Percentiles rank a stretch among this genome's conserved stretches.
These are phyloP conservation scores for Aphelenchoides avenae DNA, from an alignment of 1,140 invertebrate species.

Conservation along the genomic window DNA sequence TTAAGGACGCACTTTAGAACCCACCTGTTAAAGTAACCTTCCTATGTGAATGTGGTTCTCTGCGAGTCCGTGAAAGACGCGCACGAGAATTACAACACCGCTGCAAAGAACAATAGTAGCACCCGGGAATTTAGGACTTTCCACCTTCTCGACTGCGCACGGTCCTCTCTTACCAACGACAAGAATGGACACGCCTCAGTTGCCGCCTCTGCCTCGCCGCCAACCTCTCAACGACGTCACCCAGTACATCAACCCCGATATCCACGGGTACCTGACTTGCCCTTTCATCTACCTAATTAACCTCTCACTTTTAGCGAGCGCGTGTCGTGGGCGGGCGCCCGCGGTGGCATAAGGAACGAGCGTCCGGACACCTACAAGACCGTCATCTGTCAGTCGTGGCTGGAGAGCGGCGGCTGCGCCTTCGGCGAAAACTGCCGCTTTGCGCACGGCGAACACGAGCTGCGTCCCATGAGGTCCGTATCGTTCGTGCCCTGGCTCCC, in stretches of 20 bases:
- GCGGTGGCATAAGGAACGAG: conserved; percentile 1
- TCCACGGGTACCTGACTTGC: conserved; percentile 9
- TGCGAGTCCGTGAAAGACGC: no score
- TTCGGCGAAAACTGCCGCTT: conserved; percentile 51
- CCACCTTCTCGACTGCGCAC: no score
- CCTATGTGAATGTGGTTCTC: no score
- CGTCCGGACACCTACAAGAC: conserved; percentile 49
- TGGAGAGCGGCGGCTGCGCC: conserved; percentile 35
- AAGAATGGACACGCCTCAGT: no score
- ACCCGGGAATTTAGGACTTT: no score
- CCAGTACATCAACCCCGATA: conserved; percentile 12
- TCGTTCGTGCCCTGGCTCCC: background rate
- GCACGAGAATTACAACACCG: no score
- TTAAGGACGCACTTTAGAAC: no score
- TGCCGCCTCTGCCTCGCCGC: no score
- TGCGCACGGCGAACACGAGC: conserved; percentile 43
- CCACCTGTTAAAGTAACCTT: no score
- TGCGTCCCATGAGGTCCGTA: conserved; percentile 37
- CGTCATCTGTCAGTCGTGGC: conserved; percentile 53
- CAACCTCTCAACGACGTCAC: conserved; percentile 4
- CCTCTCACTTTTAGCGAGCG: background rate
- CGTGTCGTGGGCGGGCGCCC: background rate
- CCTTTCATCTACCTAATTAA: background rate
- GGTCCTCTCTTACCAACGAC: no score
- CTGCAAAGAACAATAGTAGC: no score